Conservation (phyloP, 2,797 vertebrate genomes). For the Muscicapa striata region DNA sequence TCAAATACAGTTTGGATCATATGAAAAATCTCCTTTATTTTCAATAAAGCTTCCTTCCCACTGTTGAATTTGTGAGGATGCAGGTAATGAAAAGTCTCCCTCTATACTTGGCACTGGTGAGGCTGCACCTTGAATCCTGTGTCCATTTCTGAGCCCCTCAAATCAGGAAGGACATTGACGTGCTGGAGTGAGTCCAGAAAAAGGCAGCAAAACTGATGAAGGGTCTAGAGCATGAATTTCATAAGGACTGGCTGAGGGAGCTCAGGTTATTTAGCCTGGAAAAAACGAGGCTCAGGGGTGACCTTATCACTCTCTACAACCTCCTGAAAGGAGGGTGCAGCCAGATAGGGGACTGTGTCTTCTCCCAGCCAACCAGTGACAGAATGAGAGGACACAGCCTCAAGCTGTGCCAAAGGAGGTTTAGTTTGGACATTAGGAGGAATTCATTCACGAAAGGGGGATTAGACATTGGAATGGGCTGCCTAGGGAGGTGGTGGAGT, state of each 20-base stretch:
- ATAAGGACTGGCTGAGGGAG: neutral
- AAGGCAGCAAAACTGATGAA: neutral
- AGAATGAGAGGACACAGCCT: neutral
- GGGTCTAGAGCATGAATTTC: neutral
- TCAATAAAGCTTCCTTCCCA: neutral
- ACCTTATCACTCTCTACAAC: neutral
- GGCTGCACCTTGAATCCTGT: neutral
- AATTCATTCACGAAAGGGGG: neutral
- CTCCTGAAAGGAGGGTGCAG: neutral
- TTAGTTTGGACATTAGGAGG: neutral
- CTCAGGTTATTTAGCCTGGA: neutral
- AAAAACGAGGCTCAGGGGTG: neutral
- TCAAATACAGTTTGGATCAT: neutral
- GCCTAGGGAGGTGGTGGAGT: neutral
- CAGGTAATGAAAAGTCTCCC: neutral
- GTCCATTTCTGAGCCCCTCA: neutral
- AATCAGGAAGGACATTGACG: neutral
- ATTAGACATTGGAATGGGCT: neutral
- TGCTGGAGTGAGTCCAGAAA: neutral
- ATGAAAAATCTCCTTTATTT: neutral
- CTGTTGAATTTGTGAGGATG: neutral
- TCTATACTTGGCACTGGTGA: neutral
- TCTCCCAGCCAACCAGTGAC: neutral
- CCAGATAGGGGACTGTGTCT: rapidly evolving
- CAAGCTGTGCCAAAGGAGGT: neutral